These are phyloP conservation scores for Scaptomyza tumidula DNA, from an alignment of 2,888 invertebrate species.

Conservation along the genomic window DNA sequence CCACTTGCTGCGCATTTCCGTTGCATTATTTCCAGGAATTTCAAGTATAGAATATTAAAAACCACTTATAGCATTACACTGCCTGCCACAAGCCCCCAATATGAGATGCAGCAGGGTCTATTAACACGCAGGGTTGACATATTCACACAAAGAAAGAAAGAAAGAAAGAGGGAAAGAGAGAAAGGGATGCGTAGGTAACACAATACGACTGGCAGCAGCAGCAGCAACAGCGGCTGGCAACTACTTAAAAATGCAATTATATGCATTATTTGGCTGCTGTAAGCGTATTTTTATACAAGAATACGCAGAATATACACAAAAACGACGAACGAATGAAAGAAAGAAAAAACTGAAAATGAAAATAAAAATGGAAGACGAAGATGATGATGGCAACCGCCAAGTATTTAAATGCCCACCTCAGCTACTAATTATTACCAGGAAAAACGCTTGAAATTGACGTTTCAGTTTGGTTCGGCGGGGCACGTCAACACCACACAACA, in stretches of 20 bases:
- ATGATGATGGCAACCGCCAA: constrained; percentile 53
- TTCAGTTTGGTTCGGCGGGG: constrained; percentile 76
- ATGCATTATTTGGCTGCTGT: constrained; percentile 73
- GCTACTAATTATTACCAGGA: constrained; percentile 84
- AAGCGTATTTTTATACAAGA: constrained; percentile 68
- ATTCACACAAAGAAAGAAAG: not conserved
- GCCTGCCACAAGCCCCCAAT: constrained; percentile 18
- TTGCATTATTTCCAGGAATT: constrained; percentile 62
- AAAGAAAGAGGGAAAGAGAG: not conserved
- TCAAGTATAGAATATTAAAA: constrained; percentile 72
- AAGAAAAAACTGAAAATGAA: constrained; percentile 24
- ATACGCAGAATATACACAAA: constrained; percentile 70
- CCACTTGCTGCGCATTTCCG: constrained; percentile 76
- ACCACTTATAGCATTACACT: constrained; percentile 54
- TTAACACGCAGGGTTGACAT: constrained; percentile 60
- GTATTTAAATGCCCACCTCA: constrained; percentile 83
- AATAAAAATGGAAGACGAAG: constrained; percentile 61
- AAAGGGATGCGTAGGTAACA: constrained; percentile 58
- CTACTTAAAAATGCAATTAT: constrained; percentile 82
- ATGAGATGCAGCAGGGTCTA: constrained; percentile 32
- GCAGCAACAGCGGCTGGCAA: constrained; percentile 52
- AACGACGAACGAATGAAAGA: not conserved
- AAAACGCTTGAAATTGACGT: constrained; percentile 84
- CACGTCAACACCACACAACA: constrained; percentile 69
- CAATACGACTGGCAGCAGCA: constrained; percentile 65